Evolutionary conservation across 2,888 invertebrate species (phyloP).

Genomic region (Esperia sulphurella): DNA sequence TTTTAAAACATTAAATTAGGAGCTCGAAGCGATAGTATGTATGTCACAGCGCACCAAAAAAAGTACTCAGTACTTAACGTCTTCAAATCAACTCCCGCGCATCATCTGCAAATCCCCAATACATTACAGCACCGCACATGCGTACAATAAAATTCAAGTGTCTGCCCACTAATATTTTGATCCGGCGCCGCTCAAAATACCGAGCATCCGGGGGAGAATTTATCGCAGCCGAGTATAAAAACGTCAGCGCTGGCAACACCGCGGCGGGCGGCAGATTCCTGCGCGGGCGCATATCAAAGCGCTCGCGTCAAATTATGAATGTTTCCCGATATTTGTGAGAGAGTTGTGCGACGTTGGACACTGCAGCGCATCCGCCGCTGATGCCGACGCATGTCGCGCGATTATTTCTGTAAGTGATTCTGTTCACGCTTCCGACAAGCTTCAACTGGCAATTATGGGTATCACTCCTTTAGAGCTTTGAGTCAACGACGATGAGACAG

Average conservation of each 20-base stretch:
- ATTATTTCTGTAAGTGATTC: conserved; percentile 39
- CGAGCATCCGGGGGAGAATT: conserved; percentile 58
- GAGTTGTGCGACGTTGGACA: conserved; percentile 68
- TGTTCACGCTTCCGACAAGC: conserved; percentile 1
- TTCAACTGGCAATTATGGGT: not conserved
- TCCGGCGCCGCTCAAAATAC: conserved; percentile 48
- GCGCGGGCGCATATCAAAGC: conserved; percentile 54
- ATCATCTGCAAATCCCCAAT: conserved; percentile 40
- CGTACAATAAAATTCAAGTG: conserved; percentile 52
- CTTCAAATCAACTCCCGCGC: conserved; percentile 17
- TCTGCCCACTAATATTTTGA: conserved; percentile 54
- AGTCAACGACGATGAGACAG: not conserved
- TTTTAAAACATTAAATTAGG: too few species aligned
- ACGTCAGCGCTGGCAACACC: conserved; percentile 56
- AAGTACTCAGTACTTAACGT: too few species aligned
- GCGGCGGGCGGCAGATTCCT: conserved; percentile 28
- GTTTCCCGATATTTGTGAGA: conserved; percentile 70
- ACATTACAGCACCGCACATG: conserved; percentile 42
- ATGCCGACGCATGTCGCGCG: conserved; percentile 32
- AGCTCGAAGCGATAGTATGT: too few species aligned
- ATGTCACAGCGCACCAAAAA: too few species aligned
- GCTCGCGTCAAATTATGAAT: conserved; percentile 65
- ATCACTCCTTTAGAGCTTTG: not conserved
- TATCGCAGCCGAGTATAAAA: conserved; percentile 58
- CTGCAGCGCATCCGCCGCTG: conserved; percentile 53